Base-by-base conservation (phyloP, 1,140 invertebrate species). In the Ridgeia piscesae region DNA sequence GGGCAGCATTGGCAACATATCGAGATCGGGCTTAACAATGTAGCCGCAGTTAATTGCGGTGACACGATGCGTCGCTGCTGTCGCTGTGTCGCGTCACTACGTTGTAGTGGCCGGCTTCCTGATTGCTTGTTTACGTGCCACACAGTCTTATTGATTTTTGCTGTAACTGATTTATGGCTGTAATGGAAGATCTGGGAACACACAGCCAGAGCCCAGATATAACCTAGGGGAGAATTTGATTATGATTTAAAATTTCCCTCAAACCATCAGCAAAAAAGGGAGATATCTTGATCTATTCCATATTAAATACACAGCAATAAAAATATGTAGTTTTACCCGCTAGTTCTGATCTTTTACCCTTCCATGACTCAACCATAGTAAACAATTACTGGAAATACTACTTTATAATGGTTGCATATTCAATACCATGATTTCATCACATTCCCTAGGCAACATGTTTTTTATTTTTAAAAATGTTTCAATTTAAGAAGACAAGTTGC, bases 1-100 rank as follows among this genome's bases (percentile, higher is more conserved):
- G 58, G 58, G 58, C 58, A 77, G 58, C 58, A 77, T 77, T 77
- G 58, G 58, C 58, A 77, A 77, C 58, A 77, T 77, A 77, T 77
- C 58, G 58, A 77, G 27, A 77, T 77, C 58, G 14, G 27, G 58
- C 58, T 77, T 77, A 77, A 77, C 58, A 77, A 77, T 77, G 58
- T 77, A 77, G 58, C 58, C 27, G 14, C 58, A 77, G 2, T 77
- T 77, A 77, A 77, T 77, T 77, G 58, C 58, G 27, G 58, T 21
- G 58, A 21, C 58, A 77, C 27, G 58, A 77, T 77, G 58, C 17
- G 17, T 77, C 2, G 17, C 58, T 77, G 58, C 58, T 21, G 58
- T 42, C 42, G 42, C 42, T 42, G 11, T 42, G 42, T 6, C 4
- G 58, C 58, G 58, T 0, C 27, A 77, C 58, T 17, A 77, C 58